Base-by-base conservation (phyloP, 2,888 invertebrate genomes). In the Heliconius erato region DNA sequence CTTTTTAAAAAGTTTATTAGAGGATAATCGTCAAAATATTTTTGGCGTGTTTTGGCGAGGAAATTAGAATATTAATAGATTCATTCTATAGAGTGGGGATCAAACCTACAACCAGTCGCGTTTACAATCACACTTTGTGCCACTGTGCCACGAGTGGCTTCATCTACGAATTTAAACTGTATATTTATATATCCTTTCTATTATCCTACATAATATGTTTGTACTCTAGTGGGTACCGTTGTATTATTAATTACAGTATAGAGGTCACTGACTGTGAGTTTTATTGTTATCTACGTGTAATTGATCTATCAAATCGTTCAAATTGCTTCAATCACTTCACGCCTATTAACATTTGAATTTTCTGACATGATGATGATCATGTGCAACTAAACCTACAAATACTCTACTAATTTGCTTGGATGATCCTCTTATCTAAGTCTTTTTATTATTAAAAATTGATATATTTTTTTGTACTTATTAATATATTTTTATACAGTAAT, bases 231-330 rank as follows among this genome's bases (percentile, higher is more conserved):
- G 88, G 84, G 85, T 92, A 93, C 93, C 93, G 93, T 93, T 94
- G 93, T 93, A 91, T 93, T 93, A 93, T 94, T 93, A 91, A 91
- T 91, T 93, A 91, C 93, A 91, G 92, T 93, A 35, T 84, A 88
- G 89, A 89, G 94, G 92, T 94, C 92, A 90, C 72, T 88, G 92
- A 90, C 93, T 84, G 84, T 86, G 85, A 86, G 88, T 89, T 89
- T 89, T 90, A 91, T 91, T 90, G 89, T 91, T 89, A 89, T 89
- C 91, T 90, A 90, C 88, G 88, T 88, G 91, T 87, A 88, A 90
- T 89, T 89, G 89, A 87, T 88, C 84, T 83, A 87, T 87, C 85
- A 87, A 86, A 80, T 85, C 74, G 77, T 77, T 54, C 49, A 80
- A 59, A 80, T 81, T 78, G 65, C 77, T 67, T 44, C 65, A 83